phyloP scores from a whole-genome alignment of 2,113 vertebrate species.

The Sciurus niger region DNA sequence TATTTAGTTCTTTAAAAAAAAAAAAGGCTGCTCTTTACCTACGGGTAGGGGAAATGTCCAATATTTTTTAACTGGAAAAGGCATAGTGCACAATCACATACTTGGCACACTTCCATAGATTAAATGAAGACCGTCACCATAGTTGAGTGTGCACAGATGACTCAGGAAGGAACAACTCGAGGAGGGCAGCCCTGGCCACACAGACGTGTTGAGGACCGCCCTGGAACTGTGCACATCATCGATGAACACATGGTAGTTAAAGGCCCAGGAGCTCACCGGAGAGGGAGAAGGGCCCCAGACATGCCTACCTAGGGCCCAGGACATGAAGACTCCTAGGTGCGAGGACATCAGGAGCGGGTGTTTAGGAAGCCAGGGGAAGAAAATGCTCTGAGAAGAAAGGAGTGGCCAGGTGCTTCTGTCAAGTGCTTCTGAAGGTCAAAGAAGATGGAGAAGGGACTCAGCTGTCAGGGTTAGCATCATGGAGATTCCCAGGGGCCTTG shows the following conservation, averaged over 20 bases:
- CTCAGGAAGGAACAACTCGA: background rate
- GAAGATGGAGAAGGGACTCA: background rate
- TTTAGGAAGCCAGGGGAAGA: background rate
- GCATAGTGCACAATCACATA: background rate
- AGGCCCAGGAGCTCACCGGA: background rate
- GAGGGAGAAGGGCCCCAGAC: background rate
- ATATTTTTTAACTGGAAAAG: background rate
- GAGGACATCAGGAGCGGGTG: background rate
- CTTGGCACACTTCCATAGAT: background rate
- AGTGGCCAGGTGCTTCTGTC: background rate
- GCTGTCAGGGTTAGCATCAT: background rate
- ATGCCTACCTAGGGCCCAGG: background rate
- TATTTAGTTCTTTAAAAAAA: background rate
- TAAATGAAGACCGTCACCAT: background rate
- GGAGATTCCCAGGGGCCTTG: background rate
- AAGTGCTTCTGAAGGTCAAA: background rate
- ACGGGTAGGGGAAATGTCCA: background rate
- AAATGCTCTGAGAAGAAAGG: background rate
- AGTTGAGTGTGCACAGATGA: background rate
- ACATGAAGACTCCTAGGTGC: background rate
- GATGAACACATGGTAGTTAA: background rate
- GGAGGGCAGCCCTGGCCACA: background rate
- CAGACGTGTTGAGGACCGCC: background rate
- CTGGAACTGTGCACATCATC: background rate
- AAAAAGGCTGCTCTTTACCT: background rate